Conservation (phyloP, 2,797 vertebrate genomes). For the Enteromius mattozi region DNA sequence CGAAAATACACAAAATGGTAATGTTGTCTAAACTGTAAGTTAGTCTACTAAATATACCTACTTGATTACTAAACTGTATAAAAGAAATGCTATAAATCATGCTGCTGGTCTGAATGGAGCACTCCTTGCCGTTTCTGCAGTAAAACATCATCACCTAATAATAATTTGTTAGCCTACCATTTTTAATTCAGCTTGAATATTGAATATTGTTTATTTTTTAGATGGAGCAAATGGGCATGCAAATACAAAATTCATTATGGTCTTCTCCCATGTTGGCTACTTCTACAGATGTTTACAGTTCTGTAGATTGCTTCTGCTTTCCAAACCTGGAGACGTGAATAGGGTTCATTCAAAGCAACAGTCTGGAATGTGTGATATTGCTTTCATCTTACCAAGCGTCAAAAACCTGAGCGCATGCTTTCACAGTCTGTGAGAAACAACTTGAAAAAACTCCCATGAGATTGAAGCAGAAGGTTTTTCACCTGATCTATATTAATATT, state of each 20-base stretch:
- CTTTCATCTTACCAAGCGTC: not conserved
- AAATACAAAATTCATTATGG: not conserved
- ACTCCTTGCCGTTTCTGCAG: not conserved
- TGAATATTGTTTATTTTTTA: not conserved
- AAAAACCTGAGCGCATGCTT: not conserved
- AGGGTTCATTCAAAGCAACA: not conserved
- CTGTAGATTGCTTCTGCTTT: not conserved
- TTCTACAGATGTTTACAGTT: not conserved
- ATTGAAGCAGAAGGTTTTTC: not conserved
- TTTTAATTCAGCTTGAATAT: not conserved
- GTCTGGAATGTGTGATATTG: not conserved
- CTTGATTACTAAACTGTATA: not conserved
- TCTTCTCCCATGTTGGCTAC: not conserved
- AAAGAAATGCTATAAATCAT: not conserved
- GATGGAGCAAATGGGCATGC: not conserved
- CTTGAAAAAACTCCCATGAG: not conserved
- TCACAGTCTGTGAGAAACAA: not conserved
- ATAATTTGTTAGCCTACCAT: not conserved
- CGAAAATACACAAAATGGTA: not conserved
- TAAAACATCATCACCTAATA: not conserved
- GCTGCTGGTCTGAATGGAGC: not conserved
- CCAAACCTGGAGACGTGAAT: not conserved
- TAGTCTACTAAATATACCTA: not conserved
- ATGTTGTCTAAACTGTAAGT: not conserved
- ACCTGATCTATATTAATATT: not conserved